Evolutionary conservation across 2,888 invertebrate genomes (phyloP), one percentile per base, ranked within the genome.

Genomic region (Diaphora mendica): DNA sequence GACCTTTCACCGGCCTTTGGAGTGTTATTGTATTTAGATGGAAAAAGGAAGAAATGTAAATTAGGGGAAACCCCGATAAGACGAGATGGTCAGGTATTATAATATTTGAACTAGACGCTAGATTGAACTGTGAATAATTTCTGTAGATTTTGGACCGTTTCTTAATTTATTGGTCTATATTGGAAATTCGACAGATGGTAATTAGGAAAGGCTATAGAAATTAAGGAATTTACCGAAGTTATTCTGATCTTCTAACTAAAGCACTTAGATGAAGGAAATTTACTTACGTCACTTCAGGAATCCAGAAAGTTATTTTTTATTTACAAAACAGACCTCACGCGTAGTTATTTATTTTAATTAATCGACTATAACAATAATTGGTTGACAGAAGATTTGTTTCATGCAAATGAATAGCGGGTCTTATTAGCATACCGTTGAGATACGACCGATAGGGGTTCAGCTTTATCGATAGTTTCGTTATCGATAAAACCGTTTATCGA

Each of bases 291-390:
- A 48, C 48, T 44, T 44, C 44, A 48, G 48, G 7, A 48, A 55
- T 55, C 9, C 51, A 8, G 23, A 55, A n/a, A n/a, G 23, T 9
- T 3, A 8, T 23, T 59, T 62, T 17, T 67, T 30, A 3, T 65
- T 39, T 35, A 9, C 20, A 42, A 35, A 72, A 44, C n/a, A 26
- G 88, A 90, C 91, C 91, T 79, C 91, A 90, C 90, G 85, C 88
- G 80, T 83, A 74, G 82, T 84, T 86, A 85, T 91, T 87, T 85
- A 89, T 89, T 88, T 88, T 86, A 91, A 91, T 92, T 90, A 91
- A 90, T 91, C 80, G 85, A 79, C 89, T 85, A 91, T 91, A 91
- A 90, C 90, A 90, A 91, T 93, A 89, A 92, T 92, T 91, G 92
- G 87, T 85, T 80, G 86, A 78, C 85, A 84, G 83, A 83, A 86